Base-by-base conservation (phyloP, 2,888 invertebrate genomes). In the Operophtera brumata region DNA sequence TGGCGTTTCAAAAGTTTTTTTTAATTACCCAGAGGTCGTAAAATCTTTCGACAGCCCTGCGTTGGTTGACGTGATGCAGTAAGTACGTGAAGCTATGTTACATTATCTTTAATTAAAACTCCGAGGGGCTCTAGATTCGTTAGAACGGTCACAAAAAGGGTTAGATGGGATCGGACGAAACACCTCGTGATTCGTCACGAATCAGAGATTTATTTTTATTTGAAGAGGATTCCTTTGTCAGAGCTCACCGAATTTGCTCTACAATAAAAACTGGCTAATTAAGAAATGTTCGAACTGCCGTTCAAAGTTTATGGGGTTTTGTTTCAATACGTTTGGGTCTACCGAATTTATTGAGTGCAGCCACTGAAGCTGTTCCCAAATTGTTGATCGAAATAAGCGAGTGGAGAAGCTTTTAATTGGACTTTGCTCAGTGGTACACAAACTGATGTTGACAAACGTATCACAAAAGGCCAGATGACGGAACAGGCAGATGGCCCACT, bases 111-210 rank as follows among this genome's bases (percentile, higher is more conserved):
- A 90, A 89, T 90, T 90, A 90, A 87, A 89, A 80, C 79, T 62
- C 71, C 73, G 78, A 77, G 79, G 73, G 84, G 82, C 84, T 78
- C 81, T 86, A 85, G 89, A 88, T 90, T 88, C 87, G 86, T 80
- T 77, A 70, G 82, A 77, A 72, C 80, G 77, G 76, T 77, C 82
- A 86, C 84, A 89, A 88, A 89, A 88, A 88, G 86, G 84, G 83
- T 83, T 82, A 80, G 76, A 78, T 59, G 78, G 78, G 80, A 79
- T 78, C 80, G 77, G 75, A 73, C 84, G 80, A 84, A 88, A 87
- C 87, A 86, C 86, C 86, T 78, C 74, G 72, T 78, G 86, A 89
- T 89, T 88, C 89, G 89, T 89, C 89, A 90, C 88, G 88, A 86
- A 77, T 78, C 81, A 80, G 73, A 71, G 78, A 78, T 86, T 88